phyloP scores from a whole-genome alignment of 2,888 invertebrate species.

The Pediacus dermestoides region DNA sequence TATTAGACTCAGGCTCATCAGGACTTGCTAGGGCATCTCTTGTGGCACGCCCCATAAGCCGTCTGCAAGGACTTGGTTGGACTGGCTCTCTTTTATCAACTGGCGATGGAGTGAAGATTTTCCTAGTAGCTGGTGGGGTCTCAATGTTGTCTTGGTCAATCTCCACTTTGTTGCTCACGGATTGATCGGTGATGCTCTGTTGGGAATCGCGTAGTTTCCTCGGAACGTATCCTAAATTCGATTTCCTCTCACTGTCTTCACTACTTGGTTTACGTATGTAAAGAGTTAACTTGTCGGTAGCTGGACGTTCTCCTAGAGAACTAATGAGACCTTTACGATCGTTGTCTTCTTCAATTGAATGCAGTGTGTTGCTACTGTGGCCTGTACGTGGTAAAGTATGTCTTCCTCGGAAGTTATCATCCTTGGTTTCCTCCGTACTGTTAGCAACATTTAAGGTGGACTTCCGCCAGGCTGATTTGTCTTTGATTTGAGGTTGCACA shows the following conservation, averaged over 20 bases:
- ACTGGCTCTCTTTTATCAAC: constrained; percentile 53
- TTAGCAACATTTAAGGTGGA: constrained; percentile 63
- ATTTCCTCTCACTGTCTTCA: constrained; percentile 11
- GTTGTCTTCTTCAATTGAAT: constrained; percentile 54
- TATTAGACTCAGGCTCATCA: constrained; percentile 49
- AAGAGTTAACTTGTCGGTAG: constrained; percentile 57
- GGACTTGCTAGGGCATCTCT: constrained; percentile 35
- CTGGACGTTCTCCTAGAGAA: constrained; percentile 52
- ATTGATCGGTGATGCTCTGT: constrained; percentile 25
- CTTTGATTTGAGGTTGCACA: constrained; percentile 69
- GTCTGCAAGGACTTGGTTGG: constrained; percentile 55
- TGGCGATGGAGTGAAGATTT: constrained; percentile 62
- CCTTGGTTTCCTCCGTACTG: constrained; percentile 64
- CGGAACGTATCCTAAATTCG: constrained; percentile 20
- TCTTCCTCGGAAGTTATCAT: constrained; percentile 57
- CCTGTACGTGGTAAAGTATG: constrained; percentile 51
- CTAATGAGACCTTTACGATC: constrained; percentile 55
- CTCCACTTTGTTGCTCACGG: constrained; percentile 63
- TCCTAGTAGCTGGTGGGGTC: constrained; percentile 79
- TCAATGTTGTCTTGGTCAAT: constrained; percentile 89
- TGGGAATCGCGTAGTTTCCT: constrained; percentile 27
- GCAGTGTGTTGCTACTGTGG: constrained; percentile 39
- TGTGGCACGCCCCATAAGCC: constrained; percentile 47
- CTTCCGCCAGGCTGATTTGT: constrained; percentile 75
- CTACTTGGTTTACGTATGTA: constrained; percentile 56